Percentiles rank a stretch among this genome's conserved stretches.
phyloP scores from a whole-genome alignment of 2,797 vertebrate species.

The Corythornis leucogaster region DNA sequence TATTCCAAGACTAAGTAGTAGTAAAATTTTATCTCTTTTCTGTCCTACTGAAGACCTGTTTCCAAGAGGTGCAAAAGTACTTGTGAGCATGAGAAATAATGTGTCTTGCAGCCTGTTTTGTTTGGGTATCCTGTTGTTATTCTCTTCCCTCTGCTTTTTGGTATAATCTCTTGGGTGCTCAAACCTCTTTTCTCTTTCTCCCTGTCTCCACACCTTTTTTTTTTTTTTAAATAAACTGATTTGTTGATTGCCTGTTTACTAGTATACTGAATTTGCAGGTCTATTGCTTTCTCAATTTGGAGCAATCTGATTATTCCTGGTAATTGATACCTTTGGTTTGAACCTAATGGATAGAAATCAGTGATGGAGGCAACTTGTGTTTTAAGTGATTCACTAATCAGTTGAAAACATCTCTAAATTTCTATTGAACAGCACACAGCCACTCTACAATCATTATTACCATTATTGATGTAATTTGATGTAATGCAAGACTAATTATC shows the following conservation, averaged over 20 bases:
- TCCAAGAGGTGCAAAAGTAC: neutral
- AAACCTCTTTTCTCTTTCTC: neutral
- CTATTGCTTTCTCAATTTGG: neutral
- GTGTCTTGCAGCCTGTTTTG: neutral
- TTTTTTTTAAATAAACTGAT: neutral
- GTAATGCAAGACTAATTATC: conserved; percentile 61
- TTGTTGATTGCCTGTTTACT: neutral
- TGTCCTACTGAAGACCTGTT: neutral
- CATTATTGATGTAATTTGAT: conserved; percentile 14
- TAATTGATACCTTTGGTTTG: conserved; percentile 41
- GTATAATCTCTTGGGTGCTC: neutral
- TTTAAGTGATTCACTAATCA: conserved; percentile 40
- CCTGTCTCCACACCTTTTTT: neutral
- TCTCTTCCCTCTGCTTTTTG: neutral
- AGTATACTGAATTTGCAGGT: neutral
- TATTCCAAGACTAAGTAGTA: neutral
- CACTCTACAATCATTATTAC: neutral
- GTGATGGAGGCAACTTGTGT: neutral
- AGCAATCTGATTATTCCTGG: conserved; percentile 18
- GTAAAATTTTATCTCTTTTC: neutral
- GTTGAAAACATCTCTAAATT: conserved; percentile 31
- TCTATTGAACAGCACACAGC: conserved; percentile 29
- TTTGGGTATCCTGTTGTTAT: neutral
- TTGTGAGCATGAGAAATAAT: neutral
- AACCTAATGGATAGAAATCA: conserved; percentile 34